Base-by-base conservation (phyloP, 2,888 invertebrate genomes). In the Bursaphelenchus okinawaensis region DNA sequence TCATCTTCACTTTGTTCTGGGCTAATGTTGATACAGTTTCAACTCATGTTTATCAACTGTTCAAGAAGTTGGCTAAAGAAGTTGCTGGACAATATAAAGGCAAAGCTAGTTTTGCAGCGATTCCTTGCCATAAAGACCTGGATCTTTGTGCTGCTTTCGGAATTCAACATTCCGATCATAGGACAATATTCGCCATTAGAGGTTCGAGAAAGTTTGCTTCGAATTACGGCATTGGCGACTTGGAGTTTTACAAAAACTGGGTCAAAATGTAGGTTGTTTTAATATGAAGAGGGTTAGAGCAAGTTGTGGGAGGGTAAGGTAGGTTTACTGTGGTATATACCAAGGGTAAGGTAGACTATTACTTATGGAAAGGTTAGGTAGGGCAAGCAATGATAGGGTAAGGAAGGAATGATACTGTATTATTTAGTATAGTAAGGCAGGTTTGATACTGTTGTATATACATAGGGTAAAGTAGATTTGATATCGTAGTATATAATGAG, bases 1-100 rank as follows among this genome's bases (percentile, higher is more conserved):
- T 68, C 23, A 71, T 80, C 9, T 78, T 79, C 55, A 69, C 77
- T n/a, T 65, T 81, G n/a, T 80, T 81, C 66, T 80, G 80, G 80
- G 75, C 70, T 51, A 71, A 69, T 23, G 75, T 65, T 19, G 64
- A 68, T 51, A 16, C 67, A 54, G 69, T 75, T 50, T 72, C 73
- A 19, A 55, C 70, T 0, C 77, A 78, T 58, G 73, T 73, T 1
- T 73, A 71, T 66, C 63, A 76, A 55, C 60, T 75, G 16, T 79
- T 74, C 75, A 59, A 71, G 0, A 24, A 66, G 51, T 63, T 67
- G 19, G 72, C 69, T 7, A 62, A 70, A 23, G 55, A 65, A 4
- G 31, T 70, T 20, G 23, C 54, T 9, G 22, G 58, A 19, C 52
- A 57, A 16, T 28, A 55, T 40, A 24, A 60, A 9, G 58, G 62